These are phyloP conservation scores for Harpalus rubripes DNA, from an alignment of 2,888 invertebrate genomes.

Conservation along the genomic window DNA sequence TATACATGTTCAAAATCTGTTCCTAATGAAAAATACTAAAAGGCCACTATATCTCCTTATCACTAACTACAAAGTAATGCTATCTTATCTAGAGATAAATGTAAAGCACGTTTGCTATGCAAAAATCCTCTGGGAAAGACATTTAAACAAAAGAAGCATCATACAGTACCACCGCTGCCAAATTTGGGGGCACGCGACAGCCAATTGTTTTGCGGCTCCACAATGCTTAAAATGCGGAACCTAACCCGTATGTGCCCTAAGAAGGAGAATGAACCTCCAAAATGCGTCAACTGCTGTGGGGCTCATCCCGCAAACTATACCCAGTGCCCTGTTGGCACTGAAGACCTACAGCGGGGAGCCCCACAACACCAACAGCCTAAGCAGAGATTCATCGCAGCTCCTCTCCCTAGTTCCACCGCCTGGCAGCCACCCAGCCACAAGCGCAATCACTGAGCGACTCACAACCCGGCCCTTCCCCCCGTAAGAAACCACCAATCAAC, in stretches of 20 bases:
- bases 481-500: background rate
- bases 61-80: background rate
- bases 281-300: slow-evolving; percentile 69
- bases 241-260: slow-evolving; percentile 69
- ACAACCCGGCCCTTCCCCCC: no score
- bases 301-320: slow-evolving; percentile 70
- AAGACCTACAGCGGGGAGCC: background rate
- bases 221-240: slow-evolving; percentile 69
- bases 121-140: slow-evolving; percentile 68
- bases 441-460: no score
- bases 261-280: slow-evolving; percentile 69
- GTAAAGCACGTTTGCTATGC: slow-evolving; percentile 8
- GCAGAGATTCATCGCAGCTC: no score
- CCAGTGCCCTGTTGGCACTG: slow-evolving; percentile 52
- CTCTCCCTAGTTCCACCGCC: no score
- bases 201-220: slow-evolving; percentile 69
- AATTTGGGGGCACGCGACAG: no score
- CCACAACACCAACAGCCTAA: no score
- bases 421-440: no score
- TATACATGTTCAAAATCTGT: no score
- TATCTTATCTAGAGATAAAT: background rate
- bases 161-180: no score
- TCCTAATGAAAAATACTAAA: background rate
- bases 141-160: slow-evolving; percentile 68
- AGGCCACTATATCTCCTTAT: background rate